These are phyloP conservation scores for Sclerurus mexicanus DNA, from an alignment of 2,113 vertebrate genomes.

Conservation along the genomic window DNA sequence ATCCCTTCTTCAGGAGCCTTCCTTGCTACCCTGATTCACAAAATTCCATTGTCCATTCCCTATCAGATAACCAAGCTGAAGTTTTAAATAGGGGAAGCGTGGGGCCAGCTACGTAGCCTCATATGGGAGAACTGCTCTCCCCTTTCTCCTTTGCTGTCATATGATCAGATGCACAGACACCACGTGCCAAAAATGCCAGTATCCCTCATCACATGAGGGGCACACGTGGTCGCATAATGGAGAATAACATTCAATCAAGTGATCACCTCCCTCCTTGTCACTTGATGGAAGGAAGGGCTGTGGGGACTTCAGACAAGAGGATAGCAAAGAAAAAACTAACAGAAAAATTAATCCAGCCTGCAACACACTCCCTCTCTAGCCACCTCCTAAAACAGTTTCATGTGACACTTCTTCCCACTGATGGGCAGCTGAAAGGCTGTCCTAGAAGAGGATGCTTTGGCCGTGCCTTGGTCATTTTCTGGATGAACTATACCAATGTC, in stretches of 20 bases:
- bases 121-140: neutral
- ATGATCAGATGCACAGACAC: neutral
- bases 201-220: neutral
- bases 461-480: neutral
- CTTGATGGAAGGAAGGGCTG: neutral
- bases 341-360: neutral
- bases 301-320: neutral
- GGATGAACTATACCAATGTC: neutral
- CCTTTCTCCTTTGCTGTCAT: neutral
- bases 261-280: neutral
- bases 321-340: neutral
- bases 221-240: neutral
- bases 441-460: neutral
- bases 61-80: neutral
- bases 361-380: neutral
- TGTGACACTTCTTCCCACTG: neutral
- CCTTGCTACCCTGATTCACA: neutral
- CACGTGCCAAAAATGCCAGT: neutral
- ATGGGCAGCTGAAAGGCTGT: neutral
- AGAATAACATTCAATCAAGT: neutral
- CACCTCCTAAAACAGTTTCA: neutral
- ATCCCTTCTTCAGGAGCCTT: neutral
- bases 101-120: neutral
- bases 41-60: neutral
- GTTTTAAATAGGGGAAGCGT: neutral